Evolutionary conservation across 2,888 invertebrate species (phyloP), one percentile per base, ranked within the genome.

Genomic region (Caenorhabditis zanzibari): DNA sequence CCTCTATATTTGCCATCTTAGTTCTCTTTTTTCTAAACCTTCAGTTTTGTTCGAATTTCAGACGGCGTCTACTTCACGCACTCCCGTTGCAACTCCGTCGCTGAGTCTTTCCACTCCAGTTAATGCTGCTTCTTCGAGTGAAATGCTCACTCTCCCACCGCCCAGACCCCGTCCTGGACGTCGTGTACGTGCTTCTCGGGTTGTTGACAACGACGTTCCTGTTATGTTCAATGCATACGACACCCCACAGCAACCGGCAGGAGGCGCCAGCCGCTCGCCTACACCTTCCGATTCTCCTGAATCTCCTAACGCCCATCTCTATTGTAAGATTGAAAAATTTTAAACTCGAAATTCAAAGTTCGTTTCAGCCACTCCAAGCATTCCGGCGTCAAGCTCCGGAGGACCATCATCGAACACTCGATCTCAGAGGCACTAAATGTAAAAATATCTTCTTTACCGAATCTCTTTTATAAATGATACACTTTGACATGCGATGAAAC

Each of bases 291-390:
- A 79, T 14, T 79, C 79, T 22, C 79, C 79, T 1, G 79, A 79
- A 79, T 79, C 79, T 6, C 79, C 79, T 2, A 79, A 79, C 24
- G 79, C 79, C 16, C 79, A 79, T 79, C 69, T 79, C 14, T 79
- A 79, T 64, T 61, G 79, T 79, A 77, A 22, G 28, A 9, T 38
- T 59, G 19, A 26, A 49, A 44, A 32, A 16, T 16, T n/a, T n/a
- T 19, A 12, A n/a, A 44, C 22, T 4, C 44, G 5, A 26, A 63
- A 3, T 10, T 61, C 10, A 54, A n/a, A 52, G 9, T 61, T 19
- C 19, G 19, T 77, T 79, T 44, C 49, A 79, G 79, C 79, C 32
- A 79, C 79, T 49, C 79, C 79, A 3, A 44, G 47, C 24, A 68
- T 54, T 38, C 54, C 35, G 1, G 32, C 68, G 3, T 54, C 68